These are phyloP conservation scores for Netelia melanura DNA, from an alignment of 2,888 invertebrate genomes.

Conservation along the genomic window DNA sequence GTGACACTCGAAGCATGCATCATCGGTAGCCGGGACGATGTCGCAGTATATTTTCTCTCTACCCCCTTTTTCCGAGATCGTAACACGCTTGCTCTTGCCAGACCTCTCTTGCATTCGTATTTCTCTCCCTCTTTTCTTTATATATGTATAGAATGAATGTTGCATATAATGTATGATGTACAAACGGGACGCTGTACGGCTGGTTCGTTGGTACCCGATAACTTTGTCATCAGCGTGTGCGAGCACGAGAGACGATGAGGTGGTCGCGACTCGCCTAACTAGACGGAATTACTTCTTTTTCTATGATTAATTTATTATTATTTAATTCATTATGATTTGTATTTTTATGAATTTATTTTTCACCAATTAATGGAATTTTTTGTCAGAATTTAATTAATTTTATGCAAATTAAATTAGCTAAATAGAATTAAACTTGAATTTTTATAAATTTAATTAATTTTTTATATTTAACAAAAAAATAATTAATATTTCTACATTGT, in stretches of 20 bases:
- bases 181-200: constrained; percentile 31
- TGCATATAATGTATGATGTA: constrained; percentile 41
- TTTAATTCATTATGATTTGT: no score
- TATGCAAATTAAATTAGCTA: no score
- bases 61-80: constrained; percentile 58
- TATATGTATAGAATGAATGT: constrained; percentile 2
- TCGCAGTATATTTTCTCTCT: constrained; percentile 78
- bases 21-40: constrained; percentile 81
- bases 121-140: neutral
- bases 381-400: no score
- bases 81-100: constrained; percentile 53
- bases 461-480: no score
- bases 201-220: constrained; percentile 45
- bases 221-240: constrained; percentile 60
- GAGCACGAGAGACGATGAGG: neutral
- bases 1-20: constrained; percentile 77
- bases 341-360: no score
- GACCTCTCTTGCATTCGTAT: constrained; percentile 22
- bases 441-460: no score
- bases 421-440: no score
- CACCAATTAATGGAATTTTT: no score
- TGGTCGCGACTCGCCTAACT: constrained; percentile 2
- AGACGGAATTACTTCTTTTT: neutral
- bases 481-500: no score
- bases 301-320: no score